Percentiles rank a stretch among this genome's conserved stretches.
Conservation (phyloP, 1,140 invertebrate genomes). For the Drosophila pallidifrons region DNA sequence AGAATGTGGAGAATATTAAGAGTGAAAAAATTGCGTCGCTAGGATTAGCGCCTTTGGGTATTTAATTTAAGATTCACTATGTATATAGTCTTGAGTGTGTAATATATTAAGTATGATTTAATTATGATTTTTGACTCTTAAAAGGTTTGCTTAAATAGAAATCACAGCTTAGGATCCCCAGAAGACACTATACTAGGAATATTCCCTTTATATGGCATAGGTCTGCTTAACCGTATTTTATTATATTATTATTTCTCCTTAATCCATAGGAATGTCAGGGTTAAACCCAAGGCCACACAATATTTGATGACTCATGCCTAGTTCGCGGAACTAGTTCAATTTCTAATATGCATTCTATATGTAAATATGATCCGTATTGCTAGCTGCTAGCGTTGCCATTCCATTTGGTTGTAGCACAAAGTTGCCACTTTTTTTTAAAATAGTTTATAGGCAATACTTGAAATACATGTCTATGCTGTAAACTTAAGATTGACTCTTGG, state of each 20-base stretch:
- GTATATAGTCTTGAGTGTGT: no score
- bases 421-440: constrained; percentile 20
- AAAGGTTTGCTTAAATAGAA: no score
- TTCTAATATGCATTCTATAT: constrained; percentile 1
- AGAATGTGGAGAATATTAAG: not conserved
- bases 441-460: not conserved
- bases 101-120: no score
- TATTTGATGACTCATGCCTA: not conserved
- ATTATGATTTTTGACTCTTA: no score
- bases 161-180: no score
- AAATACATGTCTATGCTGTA: not conserved
- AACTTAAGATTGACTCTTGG: no score
- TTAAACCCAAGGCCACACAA: not conserved
- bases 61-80: no score
- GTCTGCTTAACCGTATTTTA: no score
- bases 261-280: not conserved
- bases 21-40: no score
- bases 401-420: not conserved
- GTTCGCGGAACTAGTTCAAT: constrained; percentile 13
- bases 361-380: constrained; percentile 5
- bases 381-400: constrained; percentile 12
- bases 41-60: no score
- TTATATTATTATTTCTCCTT: not conserved
- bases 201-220: no score
- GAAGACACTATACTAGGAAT: no score